Percentiles rank a stretch among this genome's conserved stretches.
Evolutionary conservation across 2,888 invertebrate species (phyloP).

Genomic region (Ashinkailepas kermadecensis): DNA sequence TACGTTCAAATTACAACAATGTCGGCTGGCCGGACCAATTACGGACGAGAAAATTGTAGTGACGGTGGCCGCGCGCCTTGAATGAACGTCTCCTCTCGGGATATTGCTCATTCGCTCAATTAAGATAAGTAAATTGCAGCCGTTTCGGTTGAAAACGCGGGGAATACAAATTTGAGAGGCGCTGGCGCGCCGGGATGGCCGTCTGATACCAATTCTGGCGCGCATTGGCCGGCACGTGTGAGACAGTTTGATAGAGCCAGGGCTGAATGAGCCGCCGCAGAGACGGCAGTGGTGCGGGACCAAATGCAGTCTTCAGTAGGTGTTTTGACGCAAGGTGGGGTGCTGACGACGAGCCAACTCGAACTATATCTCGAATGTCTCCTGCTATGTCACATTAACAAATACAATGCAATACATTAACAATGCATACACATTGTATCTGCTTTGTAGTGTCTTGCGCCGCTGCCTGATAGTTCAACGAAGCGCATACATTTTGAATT

Average conservation of each 20-base stretch:
- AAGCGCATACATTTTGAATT: too few species aligned
- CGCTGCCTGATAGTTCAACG: too few species aligned
- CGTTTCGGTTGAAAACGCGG: constrained; percentile 14
- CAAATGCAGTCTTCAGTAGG: too few species aligned
- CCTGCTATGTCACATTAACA: too few species aligned
- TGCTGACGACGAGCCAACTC: too few species aligned
- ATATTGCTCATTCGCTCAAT: constrained; percentile 16
- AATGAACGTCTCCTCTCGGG: background rate
- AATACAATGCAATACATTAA: too few species aligned
- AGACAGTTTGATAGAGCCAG: background rate
- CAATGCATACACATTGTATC: too few species aligned
- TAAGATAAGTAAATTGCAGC: constrained; percentile 18
- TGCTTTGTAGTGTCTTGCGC: too few species aligned
- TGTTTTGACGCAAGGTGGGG: too few species aligned
- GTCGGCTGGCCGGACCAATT: background rate
- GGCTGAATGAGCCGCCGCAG: background rate
- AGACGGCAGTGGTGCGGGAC: background rate
- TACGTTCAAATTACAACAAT: background rate
- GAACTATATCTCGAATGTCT: too few species aligned
- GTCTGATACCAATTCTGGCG: background rate
- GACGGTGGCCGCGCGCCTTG: background rate
- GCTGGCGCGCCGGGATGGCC: background rate
- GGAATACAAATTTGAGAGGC: constrained; percentile 15
- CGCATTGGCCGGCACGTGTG: background rate
- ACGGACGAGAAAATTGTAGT: background rate